phyloP scores from a whole-genome alignment of 2,797 vertebrate species.

The Psittacula echo region DNA sequence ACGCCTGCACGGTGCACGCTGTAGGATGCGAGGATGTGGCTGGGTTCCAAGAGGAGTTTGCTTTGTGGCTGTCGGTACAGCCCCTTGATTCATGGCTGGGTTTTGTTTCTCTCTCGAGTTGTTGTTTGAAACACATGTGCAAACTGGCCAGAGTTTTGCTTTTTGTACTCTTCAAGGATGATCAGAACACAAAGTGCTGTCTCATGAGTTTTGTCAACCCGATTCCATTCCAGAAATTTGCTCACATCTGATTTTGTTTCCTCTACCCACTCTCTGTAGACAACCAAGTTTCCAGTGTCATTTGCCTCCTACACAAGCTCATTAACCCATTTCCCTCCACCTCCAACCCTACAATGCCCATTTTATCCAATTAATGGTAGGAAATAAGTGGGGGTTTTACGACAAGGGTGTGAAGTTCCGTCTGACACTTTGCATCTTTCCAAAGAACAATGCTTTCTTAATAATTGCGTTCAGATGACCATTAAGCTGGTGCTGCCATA shows the following conservation, averaged over 20 bases:
- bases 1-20: neutral
- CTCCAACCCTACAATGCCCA: constrained; percentile 13
- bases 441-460: constrained; percentile 59
- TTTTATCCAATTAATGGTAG: constrained; percentile 61
- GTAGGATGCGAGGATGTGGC: constrained; percentile 34
- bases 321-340: constrained; percentile 57
- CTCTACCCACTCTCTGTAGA: constrained; percentile 75
- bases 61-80: constrained; percentile 36
- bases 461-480: constrained; percentile 59
- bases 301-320: constrained; percentile 67
- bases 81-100: constrained; percentile 47
- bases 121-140: constrained; percentile 65
- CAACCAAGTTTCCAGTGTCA: constrained; percentile 78
- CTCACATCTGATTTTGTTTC: constrained; percentile 79
- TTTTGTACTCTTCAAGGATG: constrained; percentile 23
- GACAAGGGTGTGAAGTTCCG: constrained; percentile 64
- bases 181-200: constrained; percentile 57
- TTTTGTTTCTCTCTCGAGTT: constrained; percentile 48
- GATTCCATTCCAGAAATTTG: constrained; percentile 68
- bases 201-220: constrained; percentile 61
- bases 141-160: constrained; percentile 52
- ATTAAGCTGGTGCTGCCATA: constrained; percentile 52
- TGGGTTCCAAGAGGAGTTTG: constrained; percentile 58
- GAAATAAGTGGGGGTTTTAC: constrained; percentile 63
- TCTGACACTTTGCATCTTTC: constrained; percentile 61